phyloP scores from a whole-genome alignment of 2,113 vertebrate genomes.

The Ahaetulla prasina region DNA sequence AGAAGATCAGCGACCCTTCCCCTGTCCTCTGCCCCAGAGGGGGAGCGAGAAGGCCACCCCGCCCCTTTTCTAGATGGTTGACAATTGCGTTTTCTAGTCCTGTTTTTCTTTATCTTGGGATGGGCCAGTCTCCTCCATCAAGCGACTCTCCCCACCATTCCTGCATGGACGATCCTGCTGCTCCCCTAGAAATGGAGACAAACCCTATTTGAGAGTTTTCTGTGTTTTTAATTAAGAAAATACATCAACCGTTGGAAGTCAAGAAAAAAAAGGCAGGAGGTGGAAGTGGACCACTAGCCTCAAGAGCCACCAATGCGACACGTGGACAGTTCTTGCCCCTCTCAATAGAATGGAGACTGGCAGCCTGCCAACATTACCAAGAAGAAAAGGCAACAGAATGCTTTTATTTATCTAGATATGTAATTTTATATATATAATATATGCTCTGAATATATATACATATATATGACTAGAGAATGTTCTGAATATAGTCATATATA shows the following conservation, averaged over 20 bases:
- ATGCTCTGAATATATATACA: constrained; percentile 75
- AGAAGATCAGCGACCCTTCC: constrained; percentile 74
- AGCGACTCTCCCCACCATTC: constrained; percentile 86
- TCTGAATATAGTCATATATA: constrained; percentile 71
- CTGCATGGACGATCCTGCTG: constrained; percentile 92
- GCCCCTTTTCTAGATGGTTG: constrained; percentile 94
- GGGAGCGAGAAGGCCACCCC: constrained; percentile 69
- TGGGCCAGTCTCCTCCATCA: constrained; percentile 89
- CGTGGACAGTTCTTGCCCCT: background rate
- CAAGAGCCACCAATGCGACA: constrained; percentile 48
- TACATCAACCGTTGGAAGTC: constrained; percentile 71
- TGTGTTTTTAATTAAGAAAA: constrained; percentile 61
- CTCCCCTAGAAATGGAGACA: constrained; percentile 69
- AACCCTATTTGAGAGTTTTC: constrained; percentile 79
- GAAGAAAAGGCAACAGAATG: constrained; percentile 61
- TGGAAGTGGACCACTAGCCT: constrained; percentile 65
- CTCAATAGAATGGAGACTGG: constrained; percentile 44
- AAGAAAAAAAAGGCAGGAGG: constrained; percentile 71
- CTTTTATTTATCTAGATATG: constrained; percentile 78
- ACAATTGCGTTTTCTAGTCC: constrained; percentile 98
- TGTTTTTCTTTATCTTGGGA: constrained; percentile 86
- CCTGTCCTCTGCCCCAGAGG: constrained; percentile 68
- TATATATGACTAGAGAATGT: constrained; percentile 59
- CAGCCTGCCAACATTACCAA: constrained; percentile 55
- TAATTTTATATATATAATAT: constrained; percentile 78